These are phyloP conservation scores for Oophaga pumilio DNA, from an alignment of 2,113 vertebrate genomes.

Conservation along the genomic window DNA sequence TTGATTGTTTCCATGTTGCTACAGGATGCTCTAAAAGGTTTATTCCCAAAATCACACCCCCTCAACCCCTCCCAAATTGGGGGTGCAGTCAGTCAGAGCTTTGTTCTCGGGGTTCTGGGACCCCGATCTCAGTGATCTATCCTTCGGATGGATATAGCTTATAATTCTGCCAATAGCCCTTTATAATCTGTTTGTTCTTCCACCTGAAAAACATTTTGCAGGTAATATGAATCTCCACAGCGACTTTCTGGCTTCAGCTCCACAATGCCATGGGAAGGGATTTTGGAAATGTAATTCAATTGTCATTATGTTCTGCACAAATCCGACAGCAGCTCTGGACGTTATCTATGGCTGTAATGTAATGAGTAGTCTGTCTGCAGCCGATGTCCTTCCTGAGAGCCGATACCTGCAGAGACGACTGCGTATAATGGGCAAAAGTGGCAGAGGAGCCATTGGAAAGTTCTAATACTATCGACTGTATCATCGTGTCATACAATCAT, in stretches of 20 bases:
- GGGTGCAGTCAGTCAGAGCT: no score
- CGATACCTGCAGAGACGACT: neutral
- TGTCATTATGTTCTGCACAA: constrained; percentile 28
- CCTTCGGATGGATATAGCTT: no score
- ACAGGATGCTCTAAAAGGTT: no score
- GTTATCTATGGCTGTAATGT: constrained; percentile 10
- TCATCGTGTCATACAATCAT: neutral
- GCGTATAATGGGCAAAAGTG: neutral
- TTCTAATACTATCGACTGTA: neutral
- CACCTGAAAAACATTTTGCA: neutral
- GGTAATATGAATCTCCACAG: neutral
- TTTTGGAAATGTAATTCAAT: constrained; percentile 16
- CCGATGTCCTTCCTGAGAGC: neutral
- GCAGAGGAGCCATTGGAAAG: neutral
- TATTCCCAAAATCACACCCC: no score
- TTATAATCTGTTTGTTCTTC: neutral
- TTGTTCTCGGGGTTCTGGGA: no score
- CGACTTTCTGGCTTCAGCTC: neutral
- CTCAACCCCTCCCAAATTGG: no score
- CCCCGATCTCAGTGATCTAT: no score
- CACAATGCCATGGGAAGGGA: neutral
- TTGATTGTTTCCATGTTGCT: no score
- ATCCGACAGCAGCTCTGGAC: constrained; percentile 5
- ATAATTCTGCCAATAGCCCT: neutral
- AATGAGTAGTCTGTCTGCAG: neutral